Base-by-base conservation (phyloP, 2,113 vertebrate species). In the Callipepla californica region DNA sequence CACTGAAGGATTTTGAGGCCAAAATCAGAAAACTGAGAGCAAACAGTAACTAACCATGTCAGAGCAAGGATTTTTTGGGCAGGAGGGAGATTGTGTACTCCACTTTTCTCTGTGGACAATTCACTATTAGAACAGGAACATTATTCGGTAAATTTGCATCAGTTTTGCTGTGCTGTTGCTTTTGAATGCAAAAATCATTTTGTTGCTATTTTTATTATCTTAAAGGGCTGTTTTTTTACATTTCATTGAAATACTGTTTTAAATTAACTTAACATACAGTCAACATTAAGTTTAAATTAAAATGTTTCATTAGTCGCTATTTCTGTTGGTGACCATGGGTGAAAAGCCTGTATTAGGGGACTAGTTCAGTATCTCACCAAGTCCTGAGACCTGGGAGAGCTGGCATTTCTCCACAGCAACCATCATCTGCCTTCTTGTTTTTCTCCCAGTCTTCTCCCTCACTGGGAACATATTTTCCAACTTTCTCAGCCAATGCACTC, bases 21-120 rank as follows among this genome's bases (percentile, higher is more conserved):
- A 53, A 81, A 85, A 89, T 57, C n/a, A 79, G 70, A 91, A 89
- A 92, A 85, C 2, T 2, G 40, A 81, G 48, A 75, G 20, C 42
- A 79, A 89, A 72, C 23, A 76, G n/a, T 36, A 28, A 30, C 44
- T 68, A 57, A 47, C 6, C 5, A 26, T 66, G 23, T 48, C 12
- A 72, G 34, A 81, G 32, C 6, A 72, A 3, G 32, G 4, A 40
- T 2, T 5, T 44, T 53, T 12, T 23, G 40, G 36, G 7, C 21
- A n/a, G 25, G 28, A 74, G 4, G 2, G 17, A 80, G 13, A 4
- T 2, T 42, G 4, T 36, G 23, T 47, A 22, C 38, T 45, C 28
- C 16, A 72, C 70, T 88, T 73, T 79, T 20, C 25, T 32, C 23
- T 48, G 20, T 73, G 58, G 79, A 91, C 59, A 89, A 72, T 30